Percentiles rank a stretch among this genome's conserved stretches.
Conservation (phyloP, 2,888 invertebrate genomes). For the Eulithis prunata region DNA sequence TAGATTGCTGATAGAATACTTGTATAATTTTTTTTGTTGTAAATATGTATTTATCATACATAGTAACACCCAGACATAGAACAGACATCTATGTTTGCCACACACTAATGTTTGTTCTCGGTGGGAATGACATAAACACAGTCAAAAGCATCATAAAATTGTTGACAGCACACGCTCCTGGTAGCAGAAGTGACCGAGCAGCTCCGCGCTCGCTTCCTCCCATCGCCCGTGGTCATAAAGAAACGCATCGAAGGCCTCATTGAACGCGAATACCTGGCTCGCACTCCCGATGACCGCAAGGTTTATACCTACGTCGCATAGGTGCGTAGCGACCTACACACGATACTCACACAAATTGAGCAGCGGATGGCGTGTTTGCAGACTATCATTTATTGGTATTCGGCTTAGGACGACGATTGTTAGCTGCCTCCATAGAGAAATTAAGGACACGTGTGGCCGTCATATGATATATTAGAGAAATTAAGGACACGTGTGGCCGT, state of each 20-base stretch:
- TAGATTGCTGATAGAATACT: no score
- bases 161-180: slow-evolving; percentile 92
- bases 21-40: no score
- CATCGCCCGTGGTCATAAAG: slow-evolving; percentile 99
- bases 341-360: slow-evolving; percentile 10
- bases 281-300: slow-evolving; percentile 98
- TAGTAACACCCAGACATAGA: no score
- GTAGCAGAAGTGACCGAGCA: slow-evolving; percentile 99
- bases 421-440: background rate
- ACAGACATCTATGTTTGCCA: no score
- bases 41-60: no score
- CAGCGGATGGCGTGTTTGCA: slow-evolving; percentile 6
- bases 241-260: slow-evolving; percentile 99
- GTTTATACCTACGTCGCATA: slow-evolving; percentile 98
- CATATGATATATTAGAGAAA: no score
- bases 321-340: slow-evolving; percentile 58
- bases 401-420: background rate
- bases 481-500: no score
- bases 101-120: no score
- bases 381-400: slow-evolving; percentile 12
- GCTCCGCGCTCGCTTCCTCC: slow-evolving; percentile 97
- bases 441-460: no score
- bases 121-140: no score
- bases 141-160: no score
- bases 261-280: slow-evolving; percentile 98